Conservation (phyloP, 2,797 vertebrate genomes). For the Melanotaenia trifasciata region DNA sequence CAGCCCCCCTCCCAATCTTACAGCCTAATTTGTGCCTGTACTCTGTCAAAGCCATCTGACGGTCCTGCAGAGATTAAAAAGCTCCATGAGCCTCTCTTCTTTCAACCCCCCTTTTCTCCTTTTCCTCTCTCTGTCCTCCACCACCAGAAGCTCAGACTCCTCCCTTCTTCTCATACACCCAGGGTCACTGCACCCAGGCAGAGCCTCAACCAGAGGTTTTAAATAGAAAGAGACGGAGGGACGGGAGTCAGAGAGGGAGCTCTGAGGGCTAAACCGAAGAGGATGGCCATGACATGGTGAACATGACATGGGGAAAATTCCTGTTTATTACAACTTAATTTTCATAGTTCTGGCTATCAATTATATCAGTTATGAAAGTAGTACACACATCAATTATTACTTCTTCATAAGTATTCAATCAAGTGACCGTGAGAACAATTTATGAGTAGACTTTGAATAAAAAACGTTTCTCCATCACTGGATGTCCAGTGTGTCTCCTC, state of each 20-base stretch:
- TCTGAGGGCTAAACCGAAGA: constrained; percentile 19
- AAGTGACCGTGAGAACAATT: background rate
- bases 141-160: constrained; percentile 55
- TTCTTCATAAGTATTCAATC: no score
- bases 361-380: background rate
- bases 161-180: constrained; percentile 57
- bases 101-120: constrained; percentile 21
- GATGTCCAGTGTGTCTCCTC: background rate
- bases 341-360: background rate
- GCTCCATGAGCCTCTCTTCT: constrained; percentile 37
- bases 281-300: constrained; percentile 18
- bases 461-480: no score
- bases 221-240: constrained; percentile 55
- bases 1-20: constrained; percentile 76
- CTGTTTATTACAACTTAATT: constrained; percentile 24
- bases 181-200: constrained; percentile 40
- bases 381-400: no score
- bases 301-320: constrained; percentile 29
- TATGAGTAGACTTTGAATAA: no score
- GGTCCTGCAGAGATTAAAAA: constrained; percentile 69
- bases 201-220: constrained; percentile 41
- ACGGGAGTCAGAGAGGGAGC: constrained; percentile 16
- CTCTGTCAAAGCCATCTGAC: constrained; percentile 79
- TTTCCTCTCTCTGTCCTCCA: constrained; percentile 34
- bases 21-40: constrained; percentile 72